Percentiles rank a stretch among this genome's conserved stretches.
phyloP scores from a whole-genome alignment of 2,113 vertebrate genomes.

The Grallaria varia region DNA sequence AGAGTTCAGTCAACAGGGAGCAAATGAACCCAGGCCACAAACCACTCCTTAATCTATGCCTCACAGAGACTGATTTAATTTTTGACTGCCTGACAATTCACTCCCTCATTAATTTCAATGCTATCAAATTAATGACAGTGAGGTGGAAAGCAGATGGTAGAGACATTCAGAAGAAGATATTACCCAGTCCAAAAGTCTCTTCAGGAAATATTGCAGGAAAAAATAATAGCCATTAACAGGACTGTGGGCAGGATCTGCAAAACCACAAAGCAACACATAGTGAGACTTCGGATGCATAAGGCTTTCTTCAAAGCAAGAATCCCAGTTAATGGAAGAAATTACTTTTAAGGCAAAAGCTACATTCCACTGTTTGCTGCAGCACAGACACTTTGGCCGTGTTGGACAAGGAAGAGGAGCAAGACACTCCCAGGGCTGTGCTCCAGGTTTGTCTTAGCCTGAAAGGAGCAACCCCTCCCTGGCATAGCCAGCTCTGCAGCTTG shows the following conservation, averaged over 20 bases:
- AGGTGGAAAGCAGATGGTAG: constrained; percentile 18
- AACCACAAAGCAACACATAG: constrained; percentile 27
- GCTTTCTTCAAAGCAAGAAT: constrained; percentile 50
- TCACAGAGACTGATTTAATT: neutral
- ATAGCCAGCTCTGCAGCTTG: neutral
- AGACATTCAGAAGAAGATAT: neutral
- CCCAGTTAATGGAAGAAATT: constrained; percentile 4
- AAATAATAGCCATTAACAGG: constrained; percentile 11
- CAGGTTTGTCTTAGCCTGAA: neutral
- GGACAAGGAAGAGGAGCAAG: neutral
- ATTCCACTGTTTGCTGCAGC: neutral
- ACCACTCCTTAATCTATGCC: neutral
- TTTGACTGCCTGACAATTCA: constrained; percentile 26
- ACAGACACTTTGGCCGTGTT: neutral
- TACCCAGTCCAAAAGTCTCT: neutral
- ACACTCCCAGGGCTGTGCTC: neutral
- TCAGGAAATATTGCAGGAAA: neutral
- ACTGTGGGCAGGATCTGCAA: neutral
- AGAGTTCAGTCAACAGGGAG: neutral
- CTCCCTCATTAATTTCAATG: neutral
- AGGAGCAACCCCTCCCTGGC: neutral
- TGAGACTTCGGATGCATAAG: neutral
- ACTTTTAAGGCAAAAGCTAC: constrained; percentile 12
- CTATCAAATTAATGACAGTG: neutral
- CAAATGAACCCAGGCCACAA: neutral